These are phyloP conservation scores for Drymodes brunneopygia DNA, from an alignment of 2,113 vertebrate species.

Conservation along the genomic window DNA sequence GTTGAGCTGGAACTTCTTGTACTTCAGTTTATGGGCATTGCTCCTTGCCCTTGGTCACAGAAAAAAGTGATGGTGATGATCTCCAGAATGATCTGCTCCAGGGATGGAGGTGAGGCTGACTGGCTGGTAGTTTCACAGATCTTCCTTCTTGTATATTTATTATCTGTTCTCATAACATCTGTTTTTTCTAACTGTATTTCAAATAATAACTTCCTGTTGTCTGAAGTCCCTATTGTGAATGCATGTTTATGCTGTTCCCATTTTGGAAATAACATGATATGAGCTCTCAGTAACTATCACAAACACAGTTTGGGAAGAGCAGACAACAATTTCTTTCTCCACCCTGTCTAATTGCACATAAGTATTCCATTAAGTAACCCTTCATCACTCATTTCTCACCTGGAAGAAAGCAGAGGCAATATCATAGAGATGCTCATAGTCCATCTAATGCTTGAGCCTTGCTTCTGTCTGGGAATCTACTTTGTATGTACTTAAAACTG, in stretches of 20 bases:
- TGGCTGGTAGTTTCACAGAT: not conserved
- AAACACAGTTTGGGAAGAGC: not conserved
- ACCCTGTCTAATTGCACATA: not conserved
- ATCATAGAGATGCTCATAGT: not conserved
- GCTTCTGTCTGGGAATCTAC: not conserved
- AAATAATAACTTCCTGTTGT: not conserved
- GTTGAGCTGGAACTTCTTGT: not conserved
- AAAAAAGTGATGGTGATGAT: not conserved
- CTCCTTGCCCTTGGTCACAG: rapidly evolving
- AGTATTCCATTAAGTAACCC: not conserved
- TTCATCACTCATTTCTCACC: not conserved
- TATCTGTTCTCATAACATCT: not conserved
- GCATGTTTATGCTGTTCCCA: not conserved
- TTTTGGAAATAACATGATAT: not conserved
- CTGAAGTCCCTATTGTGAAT: not conserved
- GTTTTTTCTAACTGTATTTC: not conserved
- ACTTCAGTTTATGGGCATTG: not conserved
- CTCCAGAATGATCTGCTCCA: not conserved
- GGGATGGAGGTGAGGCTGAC: not conserved
- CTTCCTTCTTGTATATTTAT: not conserved
- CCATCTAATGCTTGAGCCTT: not conserved
- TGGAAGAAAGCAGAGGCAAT: not conserved
- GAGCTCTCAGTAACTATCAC: not conserved
- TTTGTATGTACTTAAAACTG: not conserved
- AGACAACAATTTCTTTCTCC: not conserved